A percentile compares a stretch with the other conserved stretches of the same genome.
phyloP scores from a whole-genome alignment of 2,888 invertebrate species.

The Anaspis maculata region DNA sequence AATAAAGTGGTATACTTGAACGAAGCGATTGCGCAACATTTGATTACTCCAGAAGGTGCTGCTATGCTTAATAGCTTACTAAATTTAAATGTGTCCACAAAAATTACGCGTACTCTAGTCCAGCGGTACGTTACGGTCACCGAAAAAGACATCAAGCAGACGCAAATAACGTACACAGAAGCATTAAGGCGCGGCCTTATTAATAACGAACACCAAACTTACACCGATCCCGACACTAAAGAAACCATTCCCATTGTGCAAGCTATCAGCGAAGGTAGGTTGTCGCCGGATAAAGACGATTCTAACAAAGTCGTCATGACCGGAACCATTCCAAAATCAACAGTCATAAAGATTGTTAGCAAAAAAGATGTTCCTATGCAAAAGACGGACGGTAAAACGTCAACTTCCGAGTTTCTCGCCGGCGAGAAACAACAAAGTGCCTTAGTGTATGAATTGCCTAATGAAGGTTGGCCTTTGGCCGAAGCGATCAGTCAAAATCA shows the following conservation, averaged over 20 bases:
- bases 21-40: slow-evolving; percentile 75
- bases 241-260: slow-evolving; percentile 66
- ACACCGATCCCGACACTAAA: slow-evolving; percentile 67
- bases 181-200: slow-evolving; percentile 71
- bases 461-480: slow-evolving; percentile 72
- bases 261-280: slow-evolving; percentile 65
- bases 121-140: slow-evolving; percentile 74
- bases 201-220: slow-evolving; percentile 68
- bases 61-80: slow-evolving; percentile 75
- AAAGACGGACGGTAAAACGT: slow-evolving; percentile 11
- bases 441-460: slow-evolving; percentile 67
- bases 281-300: slow-evolving; percentile 50
- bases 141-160: slow-evolving; percentile 51
- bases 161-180: slow-evolving; percentile 66
- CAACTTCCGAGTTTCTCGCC: slow-evolving; percentile 42
- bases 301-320: slow-evolving; percentile 26
- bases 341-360: slow-evolving; percentile 22
- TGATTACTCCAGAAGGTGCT: slow-evolving; percentile 83
- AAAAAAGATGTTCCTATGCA: slow-evolving; percentile 20
- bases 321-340: slow-evolving; percentile 24
- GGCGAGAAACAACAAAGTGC: slow-evolving; percentile 42
- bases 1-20: slow-evolving; percentile 71
- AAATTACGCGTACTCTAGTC: slow-evolving; percentile 78
- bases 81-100: slow-evolving; percentile 80
- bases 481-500: slow-evolving; percentile 77